phyloP scores from a whole-genome alignment of 2,888 invertebrate genomes.

The Pandemis heparana region DNA sequence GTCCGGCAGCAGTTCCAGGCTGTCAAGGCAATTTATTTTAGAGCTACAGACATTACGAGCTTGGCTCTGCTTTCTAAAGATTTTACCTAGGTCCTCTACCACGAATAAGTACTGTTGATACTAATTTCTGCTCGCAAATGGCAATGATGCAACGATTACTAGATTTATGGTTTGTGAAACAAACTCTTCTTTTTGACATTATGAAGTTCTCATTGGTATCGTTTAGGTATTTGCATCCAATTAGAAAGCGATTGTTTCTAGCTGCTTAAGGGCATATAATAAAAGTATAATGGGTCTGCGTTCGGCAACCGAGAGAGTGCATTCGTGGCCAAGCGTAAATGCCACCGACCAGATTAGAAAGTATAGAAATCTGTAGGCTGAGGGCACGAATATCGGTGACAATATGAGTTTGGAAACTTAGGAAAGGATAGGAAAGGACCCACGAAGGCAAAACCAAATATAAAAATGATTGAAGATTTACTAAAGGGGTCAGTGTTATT shows the following conservation, averaged over 20 bases:
- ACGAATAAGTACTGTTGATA: not conserved
- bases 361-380: conserved; percentile 66
- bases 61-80: not conserved
- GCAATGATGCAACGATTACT: not conserved
- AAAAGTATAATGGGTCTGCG: conserved; percentile 71
- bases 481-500: not conserved
- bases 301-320: conserved; percentile 70
- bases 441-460: not conserved
- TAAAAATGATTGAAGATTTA: not conserved
- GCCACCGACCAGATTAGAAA: conserved; percentile 75
- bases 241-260: conserved; percentile 70
- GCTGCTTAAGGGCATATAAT: conserved; percentile 69
- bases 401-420: conserved; percentile 39
- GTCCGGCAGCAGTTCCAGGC: conserved; percentile 64
- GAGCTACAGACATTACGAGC: conserved; percentile 38
- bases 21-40: conserved; percentile 69
- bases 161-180: not conserved
- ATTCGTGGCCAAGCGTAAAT: conserved; percentile 71
- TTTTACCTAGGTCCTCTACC: not conserved
- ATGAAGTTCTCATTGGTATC: conserved; percentile 40
- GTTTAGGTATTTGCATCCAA: conserved; percentile 60
- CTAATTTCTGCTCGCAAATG: not conserved
- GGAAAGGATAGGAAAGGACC: not conserved
- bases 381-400: conserved; percentile 60
- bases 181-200: not conserved